These are phyloP conservation scores for Eucidaris tribuloides DNA, from an alignment of 35 echinoderm and acorn worm genomes.

Conservation along the genomic window DNA sequence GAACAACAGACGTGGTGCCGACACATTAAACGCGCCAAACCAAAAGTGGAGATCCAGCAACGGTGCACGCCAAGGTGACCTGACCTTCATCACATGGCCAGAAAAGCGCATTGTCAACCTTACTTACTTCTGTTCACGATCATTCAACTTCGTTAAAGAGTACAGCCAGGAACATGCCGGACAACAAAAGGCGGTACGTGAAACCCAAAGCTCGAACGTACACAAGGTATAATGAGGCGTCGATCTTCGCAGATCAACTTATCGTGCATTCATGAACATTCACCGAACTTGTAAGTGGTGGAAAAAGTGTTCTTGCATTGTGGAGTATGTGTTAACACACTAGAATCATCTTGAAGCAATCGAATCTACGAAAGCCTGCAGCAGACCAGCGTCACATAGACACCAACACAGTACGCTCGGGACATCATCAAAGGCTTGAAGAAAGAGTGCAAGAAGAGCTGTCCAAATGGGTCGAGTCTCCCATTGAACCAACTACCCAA, in stretches of 20 bases:
- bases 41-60: conserved; percentile 9
- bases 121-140: conserved; percentile 43
- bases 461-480: not conserved
- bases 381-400: not conserved
- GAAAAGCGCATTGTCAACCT: conserved; percentile 29
- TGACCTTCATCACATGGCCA: conserved; percentile 22
- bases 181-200: not conserved
- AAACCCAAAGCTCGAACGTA: conserved; percentile 67
- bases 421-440: not conserved
- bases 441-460: not conserved
- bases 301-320: conserved; percentile 32
- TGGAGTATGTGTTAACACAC: conserved; percentile 11
- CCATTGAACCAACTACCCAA: not conserved
- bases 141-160: not conserved
- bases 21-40: conserved; percentile 23
- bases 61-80: not conserved
- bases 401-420: not conserved
- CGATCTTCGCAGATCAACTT: conserved; percentile 43
- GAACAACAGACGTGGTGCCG: conserved; percentile 1
- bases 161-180: not conserved
- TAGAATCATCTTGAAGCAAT: conserved; percentile 4
- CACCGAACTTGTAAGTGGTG: conserved; percentile 64
- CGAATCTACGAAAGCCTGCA: not conserved
- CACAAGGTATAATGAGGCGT: conserved; percentile 64
- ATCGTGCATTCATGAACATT: conserved; percentile 40